Base-by-base conservation (phyloP, 53 echinoderm and acorn worm species). In the Crossaster papposus region DNA sequence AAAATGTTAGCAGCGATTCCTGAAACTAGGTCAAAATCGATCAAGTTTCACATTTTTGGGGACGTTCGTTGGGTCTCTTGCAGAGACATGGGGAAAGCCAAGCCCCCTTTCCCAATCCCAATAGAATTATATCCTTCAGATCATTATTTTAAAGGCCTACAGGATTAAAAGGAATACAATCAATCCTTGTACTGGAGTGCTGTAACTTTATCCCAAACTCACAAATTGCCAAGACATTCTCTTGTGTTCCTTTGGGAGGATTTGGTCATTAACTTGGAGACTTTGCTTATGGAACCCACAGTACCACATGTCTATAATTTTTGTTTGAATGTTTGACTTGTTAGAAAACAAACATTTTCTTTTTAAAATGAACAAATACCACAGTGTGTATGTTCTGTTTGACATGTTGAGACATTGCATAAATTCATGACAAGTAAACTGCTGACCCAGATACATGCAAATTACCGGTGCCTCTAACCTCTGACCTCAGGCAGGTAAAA, bases 11-110 rank as follows among this genome's bases (percentile, higher is more conserved):
- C 11, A 72, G 74, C 22, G 77, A 35, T 36, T 76, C 24, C 58
- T 11, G 62, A 24, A 87, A 52, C 87, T 87, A 18, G 87, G 87
- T 87, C 77, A 77, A n/a, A n/a, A 30, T 87, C 36, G 87, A 87
- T 87, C 87, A 54, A 87, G 77, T 87, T 87, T 87, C 87, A 77
- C 77, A 33, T 77, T 76, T 77, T 84, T 84, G 74, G 50, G n/a
- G 51, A 51, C 11, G 12, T 9, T 79, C 17, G n/a, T 79, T 18
- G 18, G 32, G 30, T 10, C 32, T 20, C 58, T 58, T 15, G 30
- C 62, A 35, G 51, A 75, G 28, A 77, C 36, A 77, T 87, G 77
- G 58, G 20, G 38, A 30, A 53, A 52, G 35, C 33, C 12, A 84
- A 36, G 44, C 0, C 44, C 33, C 23, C 14, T 51, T 34, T 32